Conservation (phyloP, 1,140 invertebrate species). For the Aphidius gifuensis region DNA sequence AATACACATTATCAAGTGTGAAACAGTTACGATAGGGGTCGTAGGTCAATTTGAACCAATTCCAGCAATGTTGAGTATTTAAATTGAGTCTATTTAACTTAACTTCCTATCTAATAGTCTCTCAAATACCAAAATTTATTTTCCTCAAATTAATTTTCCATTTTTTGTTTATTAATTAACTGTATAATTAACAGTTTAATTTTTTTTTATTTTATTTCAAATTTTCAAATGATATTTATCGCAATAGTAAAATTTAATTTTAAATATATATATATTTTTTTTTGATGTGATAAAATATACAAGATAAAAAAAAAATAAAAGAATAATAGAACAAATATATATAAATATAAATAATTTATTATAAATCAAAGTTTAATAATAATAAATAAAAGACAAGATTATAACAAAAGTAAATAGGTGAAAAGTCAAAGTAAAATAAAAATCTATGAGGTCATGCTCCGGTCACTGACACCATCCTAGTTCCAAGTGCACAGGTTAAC, state of each 20-base stretch:
- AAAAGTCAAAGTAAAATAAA: conserved; percentile 36
- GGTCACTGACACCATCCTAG: conserved; percentile 44
- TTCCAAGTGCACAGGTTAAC: neutral
- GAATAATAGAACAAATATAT: too few relatives aligned
- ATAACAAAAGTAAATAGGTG: conserved; percentile 13
- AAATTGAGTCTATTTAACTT: conserved; percentile 24
- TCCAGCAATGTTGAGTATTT: conserved; percentile 25
- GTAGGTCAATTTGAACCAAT: conserved; percentile 23
- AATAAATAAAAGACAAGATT: too few relatives aligned
- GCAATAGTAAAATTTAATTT: too few relatives aligned
- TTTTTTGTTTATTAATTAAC: neutral
- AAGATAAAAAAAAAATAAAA: too few relatives aligned
- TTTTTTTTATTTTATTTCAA: too few relatives aligned
- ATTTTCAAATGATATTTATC: too few relatives aligned
- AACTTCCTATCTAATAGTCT: conserved; percentile 19
- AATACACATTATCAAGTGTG: too few relatives aligned
- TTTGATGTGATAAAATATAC: too few relatives aligned
- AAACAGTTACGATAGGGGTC: neutral
- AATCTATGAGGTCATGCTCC: conserved; percentile 48
- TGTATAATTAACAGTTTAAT: too few relatives aligned
- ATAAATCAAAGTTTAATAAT: neutral
- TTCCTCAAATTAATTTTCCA: neutral
- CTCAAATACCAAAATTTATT: neutral
- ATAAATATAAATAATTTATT: neutral
- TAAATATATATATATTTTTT: too few relatives aligned